phyloP scores from a whole-genome alignment of 2,113 vertebrate species.

The Scophthalmus maximus region DNA sequence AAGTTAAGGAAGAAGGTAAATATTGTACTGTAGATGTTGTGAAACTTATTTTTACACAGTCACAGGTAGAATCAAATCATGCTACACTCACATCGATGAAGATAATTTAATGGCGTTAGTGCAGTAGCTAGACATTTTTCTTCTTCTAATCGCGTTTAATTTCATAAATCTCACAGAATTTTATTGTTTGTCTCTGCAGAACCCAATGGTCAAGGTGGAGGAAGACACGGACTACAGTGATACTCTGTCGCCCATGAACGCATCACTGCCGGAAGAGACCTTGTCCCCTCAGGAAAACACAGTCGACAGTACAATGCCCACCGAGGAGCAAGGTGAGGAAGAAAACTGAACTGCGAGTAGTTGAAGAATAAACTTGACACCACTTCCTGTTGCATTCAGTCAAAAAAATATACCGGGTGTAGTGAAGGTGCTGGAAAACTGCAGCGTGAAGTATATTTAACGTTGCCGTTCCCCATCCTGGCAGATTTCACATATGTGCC shows the following conservation, averaged over 20 bases:
- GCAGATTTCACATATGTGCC: background rate
- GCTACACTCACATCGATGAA: background rate
- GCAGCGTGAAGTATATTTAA: background rate
- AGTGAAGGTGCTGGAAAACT: background rate
- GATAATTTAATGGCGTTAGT: background rate
- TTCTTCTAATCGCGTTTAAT: too few relatives aligned
- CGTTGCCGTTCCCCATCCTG: background rate
- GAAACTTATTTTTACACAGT: too few relatives aligned
- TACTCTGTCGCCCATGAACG: conserved; percentile 53
- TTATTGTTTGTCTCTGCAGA: conserved; percentile 26
- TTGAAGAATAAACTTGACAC: background rate
- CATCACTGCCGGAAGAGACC: conserved; percentile 45
- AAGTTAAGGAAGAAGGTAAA: conserved; percentile 88
- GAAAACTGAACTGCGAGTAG: too few relatives aligned
- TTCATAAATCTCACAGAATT: background rate
- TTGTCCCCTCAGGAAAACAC: conserved; percentile 84
- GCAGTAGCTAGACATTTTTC: too few relatives aligned
- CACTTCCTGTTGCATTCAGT: background rate
- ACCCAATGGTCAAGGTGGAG: conserved; percentile 76
- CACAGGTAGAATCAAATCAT: too few relatives aligned
- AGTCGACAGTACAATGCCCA: conserved; percentile 80
- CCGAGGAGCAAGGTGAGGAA: conserved; percentile 81
- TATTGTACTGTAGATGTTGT: too few relatives aligned
- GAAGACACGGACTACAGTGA: conserved; percentile 77
- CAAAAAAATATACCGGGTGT: background rate